Evolutionary conservation across 2,888 invertebrate species (phyloP), one percentile per base, ranked within the genome.

Genomic region (Rosalia funebris): DNA sequence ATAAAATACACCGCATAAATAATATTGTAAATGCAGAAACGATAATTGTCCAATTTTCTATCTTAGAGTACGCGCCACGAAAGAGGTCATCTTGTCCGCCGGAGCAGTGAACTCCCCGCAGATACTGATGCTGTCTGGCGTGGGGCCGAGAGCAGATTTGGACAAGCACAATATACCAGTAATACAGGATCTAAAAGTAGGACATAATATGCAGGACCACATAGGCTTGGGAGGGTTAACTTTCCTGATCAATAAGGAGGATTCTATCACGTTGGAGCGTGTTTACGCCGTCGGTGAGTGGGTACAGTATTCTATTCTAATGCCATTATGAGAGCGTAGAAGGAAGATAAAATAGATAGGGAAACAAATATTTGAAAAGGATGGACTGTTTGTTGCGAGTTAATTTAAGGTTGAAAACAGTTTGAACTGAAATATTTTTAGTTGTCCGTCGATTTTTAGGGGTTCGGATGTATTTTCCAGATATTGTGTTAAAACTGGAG

Each of bases 21-120:
- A n/a, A n/a, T n/a, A n/a, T n/a, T n/a, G n/a, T n/a, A n/a, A n/a
- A n/a, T n/a, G n/a, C n/a, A n/a, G n/a, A n/a, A n/a, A n/a, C n/a
- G n/a, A n/a, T n/a, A n/a, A n/a, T n/a, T n/a, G n/a, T n/a, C n/a
- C n/a, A n/a, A n/a, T n/a, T n/a, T n/a, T n/a, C n/a, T n/a, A n/a
- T 61, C 55, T 16, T 36, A 85, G 91, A 46, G 88, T 94, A 1
- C 83, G 90, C 58, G 93, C 95, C 0, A 86, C 25, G 0, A 94
- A 91, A 77, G 96, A 96, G 79, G 91, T 98, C 0, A 91, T 98
- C 46, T 77, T 98, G 1, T 93, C 94, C 0, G 95, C 91, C 0
- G 98, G 98, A 0, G 88, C 97, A 0, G 87, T 99, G 0, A 97
- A 96, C 77, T 92, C 96, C 0, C 95, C 98, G 0, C 98, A 99